A percentile compares a stretch with the other conserved stretches of the same genome.
phyloP scores from a whole-genome alignment of 2,888 invertebrate genomes.

The Synergus laeviventris region DNA sequence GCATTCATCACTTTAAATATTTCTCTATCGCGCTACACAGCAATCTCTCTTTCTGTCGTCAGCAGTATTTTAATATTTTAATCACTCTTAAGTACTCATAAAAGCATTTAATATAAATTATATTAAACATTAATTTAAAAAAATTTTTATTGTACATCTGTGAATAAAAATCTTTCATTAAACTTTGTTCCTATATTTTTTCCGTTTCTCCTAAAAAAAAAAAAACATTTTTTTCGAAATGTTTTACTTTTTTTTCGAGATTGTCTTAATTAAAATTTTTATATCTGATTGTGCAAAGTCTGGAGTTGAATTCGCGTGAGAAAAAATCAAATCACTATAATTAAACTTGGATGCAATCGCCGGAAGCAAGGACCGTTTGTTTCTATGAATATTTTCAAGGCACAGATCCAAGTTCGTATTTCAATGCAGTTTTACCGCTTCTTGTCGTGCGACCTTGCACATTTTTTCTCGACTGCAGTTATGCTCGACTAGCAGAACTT shows the following conservation, averaged over 20 bases:
- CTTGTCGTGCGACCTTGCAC: slow-evolving; percentile 22
- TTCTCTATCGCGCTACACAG: too few species aligned
- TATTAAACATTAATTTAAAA: background rate
- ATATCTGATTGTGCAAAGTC: background rate
- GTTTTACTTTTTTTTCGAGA: background rate
- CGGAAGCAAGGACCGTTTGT: slow-evolving; percentile 32
- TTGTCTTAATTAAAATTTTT: background rate
- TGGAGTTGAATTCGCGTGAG: background rate
- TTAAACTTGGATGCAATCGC: slow-evolving; percentile 29
- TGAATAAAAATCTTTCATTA: background rate
- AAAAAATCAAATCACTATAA: slow-evolving; percentile 37
- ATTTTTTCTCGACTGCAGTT: slow-evolving; percentile 8
- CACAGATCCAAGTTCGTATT: slow-evolving; percentile 35
- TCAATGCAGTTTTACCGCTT: slow-evolving; percentile 32
- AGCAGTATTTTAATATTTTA: slow-evolving; percentile 35
- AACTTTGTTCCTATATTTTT: background rate
- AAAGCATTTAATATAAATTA: slow-evolving; percentile 6
- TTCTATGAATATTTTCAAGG: slow-evolving; percentile 39
- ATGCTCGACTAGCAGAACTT: background rate
- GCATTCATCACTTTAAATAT: too few species aligned
- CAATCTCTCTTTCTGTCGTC: background rate
- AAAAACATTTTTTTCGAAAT: background rate
- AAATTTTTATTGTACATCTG: too few species aligned
- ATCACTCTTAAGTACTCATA: slow-evolving; percentile 2
- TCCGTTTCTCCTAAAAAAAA: background rate